phyloP scores from a whole-genome alignment of 35 echinoderm and acorn worm genomes.

The Apostichopus japonicus region DNA sequence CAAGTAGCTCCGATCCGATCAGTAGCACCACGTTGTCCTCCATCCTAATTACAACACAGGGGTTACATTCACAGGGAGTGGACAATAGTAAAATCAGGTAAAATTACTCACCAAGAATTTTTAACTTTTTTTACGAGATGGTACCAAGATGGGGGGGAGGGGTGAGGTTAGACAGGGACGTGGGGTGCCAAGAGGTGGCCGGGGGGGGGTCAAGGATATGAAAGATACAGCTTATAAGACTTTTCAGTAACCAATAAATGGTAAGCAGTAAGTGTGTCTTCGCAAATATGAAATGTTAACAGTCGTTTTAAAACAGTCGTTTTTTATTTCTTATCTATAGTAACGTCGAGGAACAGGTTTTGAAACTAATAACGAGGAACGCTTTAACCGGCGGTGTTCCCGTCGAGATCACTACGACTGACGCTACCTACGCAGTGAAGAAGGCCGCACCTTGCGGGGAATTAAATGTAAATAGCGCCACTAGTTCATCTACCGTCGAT shows the following conservation, averaged over 20 bases:
- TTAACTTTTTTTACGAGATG: too few species aligned
- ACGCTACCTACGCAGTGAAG: conserved; percentile 20
- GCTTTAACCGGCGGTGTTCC: not conserved
- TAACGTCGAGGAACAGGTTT: not conserved
- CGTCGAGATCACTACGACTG: not conserved
- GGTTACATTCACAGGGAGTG: conserved; percentile 5
- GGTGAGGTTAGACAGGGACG: too few species aligned
- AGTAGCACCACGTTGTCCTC: not conserved
- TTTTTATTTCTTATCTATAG: too few species aligned
- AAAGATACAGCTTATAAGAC: too few species aligned
- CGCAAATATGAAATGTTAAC: too few species aligned
- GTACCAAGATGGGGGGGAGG: too few species aligned
- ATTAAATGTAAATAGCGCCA: not conserved
- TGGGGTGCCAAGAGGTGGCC: too few species aligned
- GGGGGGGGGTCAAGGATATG: too few species aligned
- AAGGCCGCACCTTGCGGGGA: not conserved
- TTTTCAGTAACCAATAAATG: too few species aligned
- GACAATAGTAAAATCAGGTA: conserved; percentile 19
- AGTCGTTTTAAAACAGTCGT: too few species aligned
- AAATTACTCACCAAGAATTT: not conserved
- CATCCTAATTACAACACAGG: not conserved
- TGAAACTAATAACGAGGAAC: conserved; percentile 19
- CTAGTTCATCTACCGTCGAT: not conserved
- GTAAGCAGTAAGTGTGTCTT: too few species aligned
- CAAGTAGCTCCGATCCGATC: not conserved